Evolutionary conservation across 2,797 vertebrate species (phyloP), one percentile per base, ranked within the genome.

Genomic region (Brotula barbata): DNA sequence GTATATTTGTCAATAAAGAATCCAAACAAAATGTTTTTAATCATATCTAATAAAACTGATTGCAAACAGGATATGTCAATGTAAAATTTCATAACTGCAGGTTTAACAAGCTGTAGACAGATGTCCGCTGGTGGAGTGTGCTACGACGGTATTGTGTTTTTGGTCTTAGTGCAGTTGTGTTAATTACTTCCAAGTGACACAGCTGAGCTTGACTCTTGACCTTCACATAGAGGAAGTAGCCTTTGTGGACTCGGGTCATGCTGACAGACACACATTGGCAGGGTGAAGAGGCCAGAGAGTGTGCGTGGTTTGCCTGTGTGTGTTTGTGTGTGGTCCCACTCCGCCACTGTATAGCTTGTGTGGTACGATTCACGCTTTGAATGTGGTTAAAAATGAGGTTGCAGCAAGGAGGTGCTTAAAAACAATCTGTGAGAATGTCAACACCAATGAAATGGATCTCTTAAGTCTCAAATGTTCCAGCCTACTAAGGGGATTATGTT

Each of bases 391-490:
- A 80, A 80, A 25, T 1, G 15, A 63, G 80, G 54, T 58, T 74
- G 58, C 54, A 15, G 58, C 60, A 54, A 75, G 69, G 69, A 67
- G 72, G 77, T 12, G 6, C 45, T 51, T 57, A 56, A 71, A 53
- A 60, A 44, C 22, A 25, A 49, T 77, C 71, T 62, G 60, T 7
- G 52, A 71, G 73, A 80, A 76, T 78, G 85, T 86, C 87, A 83
- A 73, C 83, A 75, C 72, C 78, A 67, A 52, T 64, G 85, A 86
- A 84, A 85, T 36, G 15, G 78, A 88, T 84, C 75, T 65, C 62
- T 37, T 46, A 69, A 78, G 76, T 90, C 78, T 85, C 75, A 70
- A 50, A 83, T 81, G 79, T 74, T 85, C 74, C 60, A 62, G 77
- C 71, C 75, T 47, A 62, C 75, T 81, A 66, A 83, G 82, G 64